Conservation (phyloP, 1,140 invertebrate genomes). For the Drosophila pruinosa region DNA sequence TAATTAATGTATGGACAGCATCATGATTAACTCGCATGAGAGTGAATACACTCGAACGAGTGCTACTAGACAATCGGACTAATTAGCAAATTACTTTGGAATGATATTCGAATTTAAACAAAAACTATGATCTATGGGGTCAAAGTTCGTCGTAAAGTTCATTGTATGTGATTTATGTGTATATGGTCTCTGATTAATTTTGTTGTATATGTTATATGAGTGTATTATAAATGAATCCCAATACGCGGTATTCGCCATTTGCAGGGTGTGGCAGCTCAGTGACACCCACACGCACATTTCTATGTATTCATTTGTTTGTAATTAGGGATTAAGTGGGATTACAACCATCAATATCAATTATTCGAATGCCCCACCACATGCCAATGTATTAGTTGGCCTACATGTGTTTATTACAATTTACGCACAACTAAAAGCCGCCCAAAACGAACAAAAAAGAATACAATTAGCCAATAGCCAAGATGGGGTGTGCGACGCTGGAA, state of each 20-base stretch:
- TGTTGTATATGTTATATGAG: not conserved
- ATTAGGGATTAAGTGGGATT: slow-evolving; percentile 80
- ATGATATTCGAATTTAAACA: not conserved
- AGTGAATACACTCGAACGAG: not conserved
- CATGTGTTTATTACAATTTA: slow-evolving; percentile 77
- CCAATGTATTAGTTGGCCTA: slow-evolving; percentile 58
- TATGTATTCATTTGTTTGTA: slow-evolving; percentile 72
- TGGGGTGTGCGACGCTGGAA: not conserved
- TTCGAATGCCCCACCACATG: slow-evolving; percentile 44
- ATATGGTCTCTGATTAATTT: not conserved
- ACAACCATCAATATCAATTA: slow-evolving; percentile 81
- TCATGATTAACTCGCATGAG: slow-evolving; percentile 27
- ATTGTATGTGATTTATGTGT: not conserved
- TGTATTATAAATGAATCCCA: not conserved
- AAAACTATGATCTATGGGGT: not conserved
- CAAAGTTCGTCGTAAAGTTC: not conserved
- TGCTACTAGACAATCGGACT: not conserved
- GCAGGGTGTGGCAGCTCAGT: not conserved
- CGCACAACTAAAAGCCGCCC: slow-evolving; percentile 40
- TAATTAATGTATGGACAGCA: slow-evolving; percentile 36
- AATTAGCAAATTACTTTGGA: slow-evolving; percentile 44
- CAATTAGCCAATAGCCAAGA: not conserved
- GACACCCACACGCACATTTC: slow-evolving; percentile 29
- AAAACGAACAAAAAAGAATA: slow-evolving; percentile 24
- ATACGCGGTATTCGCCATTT: not conserved